Percentiles rank a stretch among this genome's conserved stretches.
phyloP scores from a whole-genome alignment of 2,797 vertebrate species.

The Arnoldichthys spilopterus region DNA sequence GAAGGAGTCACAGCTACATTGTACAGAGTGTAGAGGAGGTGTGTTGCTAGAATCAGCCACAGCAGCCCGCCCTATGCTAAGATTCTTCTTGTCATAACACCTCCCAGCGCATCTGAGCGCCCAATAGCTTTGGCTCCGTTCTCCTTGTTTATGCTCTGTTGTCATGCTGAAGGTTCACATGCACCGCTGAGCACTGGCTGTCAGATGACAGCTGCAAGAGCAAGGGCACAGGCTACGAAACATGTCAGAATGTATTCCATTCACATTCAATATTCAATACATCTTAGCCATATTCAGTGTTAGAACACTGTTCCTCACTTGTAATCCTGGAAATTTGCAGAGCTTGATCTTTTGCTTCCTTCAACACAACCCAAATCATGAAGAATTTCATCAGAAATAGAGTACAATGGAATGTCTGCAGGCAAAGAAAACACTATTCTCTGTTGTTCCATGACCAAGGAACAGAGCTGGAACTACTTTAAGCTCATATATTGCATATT shows the following conservation, averaged over 20 bases:
- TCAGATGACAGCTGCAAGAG: background rate
- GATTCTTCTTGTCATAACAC: conserved; percentile 31
- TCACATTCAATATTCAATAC: background rate
- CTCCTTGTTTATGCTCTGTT: background rate
- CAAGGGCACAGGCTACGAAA: background rate
- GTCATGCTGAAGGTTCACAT: background rate
- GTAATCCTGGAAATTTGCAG: background rate
- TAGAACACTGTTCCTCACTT: background rate
- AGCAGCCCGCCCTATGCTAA: background rate
- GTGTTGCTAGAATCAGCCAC: background rate
- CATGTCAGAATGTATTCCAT: conserved; percentile 16
- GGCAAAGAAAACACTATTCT: background rate
- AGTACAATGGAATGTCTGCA: background rate
- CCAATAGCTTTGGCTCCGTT: background rate
- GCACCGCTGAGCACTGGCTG: background rate
- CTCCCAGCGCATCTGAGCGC: background rate
- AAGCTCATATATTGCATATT: background rate
- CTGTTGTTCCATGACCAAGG: background rate
- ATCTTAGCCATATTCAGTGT: background rate
- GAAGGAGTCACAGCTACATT: conserved; percentile 44
- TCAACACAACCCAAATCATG: background rate
- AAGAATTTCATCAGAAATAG: background rate
- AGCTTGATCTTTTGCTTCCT: background rate
- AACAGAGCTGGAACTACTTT: background rate
- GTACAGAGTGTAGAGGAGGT: background rate